Base-by-base conservation (phyloP, 2,888 invertebrate species). In the Chromoteleia sp. region DNA sequence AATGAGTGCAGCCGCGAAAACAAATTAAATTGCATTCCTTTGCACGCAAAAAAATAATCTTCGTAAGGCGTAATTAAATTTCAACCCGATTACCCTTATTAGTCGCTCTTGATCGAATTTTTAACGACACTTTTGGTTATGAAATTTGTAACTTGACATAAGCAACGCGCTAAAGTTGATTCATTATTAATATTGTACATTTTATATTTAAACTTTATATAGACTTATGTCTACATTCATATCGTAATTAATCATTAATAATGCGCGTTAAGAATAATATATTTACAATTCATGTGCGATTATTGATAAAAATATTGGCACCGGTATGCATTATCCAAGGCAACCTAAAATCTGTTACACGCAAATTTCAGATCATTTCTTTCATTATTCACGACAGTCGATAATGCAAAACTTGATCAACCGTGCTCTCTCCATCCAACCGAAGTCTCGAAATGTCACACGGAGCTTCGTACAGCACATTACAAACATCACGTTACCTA, bases 11-110 rank as follows among this genome's bases (percentile, higher is more conserved):
- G 7, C 19, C n/a, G 33, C 33, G 54, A 21, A 68, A 48, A 45
- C 56, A 25, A 75, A 59, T 48, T 36, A 63, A 67, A 75, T 67
- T 65, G 50, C 58, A 67, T 65, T 67, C 39, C 56, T 75, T 50
- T 48, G 33, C 58, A 29, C 45, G 63, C 25, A 48, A 45, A 58
- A 59, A 30, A 30, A 17, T 39, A 10, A 41, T 52, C 50, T 45
- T 36, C 30, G 33, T 4, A 21, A 58, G 0, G 39, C 12, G 50
- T 71, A 71, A 71, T 71, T 71, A 71, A 71, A 71, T 71, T 71
- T 71, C 36, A 25, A 15, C 36, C 2, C 29, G 48, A 59, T 39
- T 6, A 12, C 54, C 8, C 29, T 29, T 14, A 39, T 41, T 36
- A 54, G 36, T 52, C 36, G 25, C 15, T 12, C 10, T 29, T 39